Base-by-base conservation (phyloP, 2,797 vertebrate species). In the Psittacula echo region DNA sequence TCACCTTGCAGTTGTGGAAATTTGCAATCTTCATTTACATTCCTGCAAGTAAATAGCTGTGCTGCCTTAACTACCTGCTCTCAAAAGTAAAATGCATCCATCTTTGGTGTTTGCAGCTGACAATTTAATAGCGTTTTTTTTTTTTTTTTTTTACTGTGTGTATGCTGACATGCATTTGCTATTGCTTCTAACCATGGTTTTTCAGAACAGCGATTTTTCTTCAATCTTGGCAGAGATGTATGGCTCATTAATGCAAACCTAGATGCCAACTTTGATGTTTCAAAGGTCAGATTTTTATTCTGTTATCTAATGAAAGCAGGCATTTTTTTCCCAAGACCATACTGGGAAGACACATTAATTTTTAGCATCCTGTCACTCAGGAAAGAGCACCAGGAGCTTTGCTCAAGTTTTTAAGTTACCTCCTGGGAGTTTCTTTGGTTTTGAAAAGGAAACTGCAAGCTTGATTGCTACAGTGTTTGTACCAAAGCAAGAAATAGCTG, bases 311-410 rank as follows among this genome's bases (percentile, higher is more conserved):
- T 39, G 8, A 77, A 94, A n/a, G n/a, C 53, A 39, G 12, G 19
- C 5, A 0, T 9, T 34, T 18, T 20, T 5, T 1, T 0, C 1
- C 13, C 22, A 37, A 80, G 42, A 79, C 15, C 23, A 19, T 30
- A 34, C 29, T 67, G 29, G 41, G 51, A 81, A 91, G n/a, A 21
- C n/a, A 50, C 34, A 73, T 60, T 22, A 42, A n/a, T 73, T 88
- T 88, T 65, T 45, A 58, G 34, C 8, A 30, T 85, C 45, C 56
- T 61, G 19, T 72, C 50, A 72, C 37, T 60, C 7, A 3, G 32
- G 20, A 68, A 90, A 76, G 17, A 67, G 26, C 22, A 56, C 9
- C 53, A n/a, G n/a, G 44, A 89, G 14, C 19, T 68, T 56, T 27
- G 24, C 60, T 66, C 0, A 4, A 72, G 41, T 70, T 89, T 84